phyloP scores from a whole-genome alignment of 2,113 vertebrate genomes.

The Lepisosteus oculatus region DNA sequence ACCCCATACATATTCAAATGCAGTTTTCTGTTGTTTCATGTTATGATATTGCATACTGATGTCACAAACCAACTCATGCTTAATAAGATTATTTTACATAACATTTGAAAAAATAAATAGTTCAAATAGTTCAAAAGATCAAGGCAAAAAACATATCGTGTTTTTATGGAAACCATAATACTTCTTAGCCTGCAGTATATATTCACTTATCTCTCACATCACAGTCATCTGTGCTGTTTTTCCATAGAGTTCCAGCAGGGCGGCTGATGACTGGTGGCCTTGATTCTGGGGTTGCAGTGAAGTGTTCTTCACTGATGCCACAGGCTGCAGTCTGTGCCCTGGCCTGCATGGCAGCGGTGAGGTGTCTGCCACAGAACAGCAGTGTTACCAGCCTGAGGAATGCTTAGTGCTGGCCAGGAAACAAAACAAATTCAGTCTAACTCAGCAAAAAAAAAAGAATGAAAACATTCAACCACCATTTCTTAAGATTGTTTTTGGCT shows the following conservation, averaged over 20 bases:
- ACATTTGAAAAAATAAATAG: no score
- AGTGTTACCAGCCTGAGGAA: conserved; percentile 34
- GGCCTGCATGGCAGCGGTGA: neutral
- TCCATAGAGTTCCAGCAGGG: neutral
- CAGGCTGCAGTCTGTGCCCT: neutral
- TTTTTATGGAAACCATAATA: no score
- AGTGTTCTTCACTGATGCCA: conserved; percentile 4
- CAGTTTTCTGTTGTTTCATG: no score
- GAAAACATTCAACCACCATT: conserved; percentile 67
- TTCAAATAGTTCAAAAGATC: no score
- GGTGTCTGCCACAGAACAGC: conserved; percentile 35
- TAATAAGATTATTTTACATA: no score
- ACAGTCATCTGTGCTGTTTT: no score
- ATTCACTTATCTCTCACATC: no score
- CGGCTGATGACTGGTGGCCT: conserved; percentile 50
- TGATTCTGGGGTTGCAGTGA: conserved; percentile 48
- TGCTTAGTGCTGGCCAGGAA: conserved; percentile 43
- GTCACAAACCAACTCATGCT: no score
- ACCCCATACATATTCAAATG: no score
- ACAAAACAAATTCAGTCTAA: conserved; percentile 42
- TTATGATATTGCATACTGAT: no score
- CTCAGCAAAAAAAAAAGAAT: conserved; percentile 66
- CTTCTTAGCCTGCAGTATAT: no score
- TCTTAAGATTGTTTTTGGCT: conserved; percentile 69
- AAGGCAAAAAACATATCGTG: no score